A percentile compares a stretch with the other conserved stretches of the same genome.
Evolutionary conservation across 2,113 vertebrate species (phyloP).

Genomic region (Gymnocephalus cernua): DNA sequence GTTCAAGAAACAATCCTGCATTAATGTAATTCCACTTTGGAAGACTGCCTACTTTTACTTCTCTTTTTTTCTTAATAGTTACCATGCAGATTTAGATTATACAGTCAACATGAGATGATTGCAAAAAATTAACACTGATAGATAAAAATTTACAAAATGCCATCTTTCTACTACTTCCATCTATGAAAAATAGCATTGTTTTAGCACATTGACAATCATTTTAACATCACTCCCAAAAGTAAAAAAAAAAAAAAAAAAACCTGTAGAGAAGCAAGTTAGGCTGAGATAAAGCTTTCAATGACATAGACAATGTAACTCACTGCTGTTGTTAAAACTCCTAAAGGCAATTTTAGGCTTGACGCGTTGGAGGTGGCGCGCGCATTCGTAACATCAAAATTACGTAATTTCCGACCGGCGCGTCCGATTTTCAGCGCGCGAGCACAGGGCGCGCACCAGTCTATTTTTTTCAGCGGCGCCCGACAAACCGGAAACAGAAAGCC

Average conservation of each 20-base stretch:
- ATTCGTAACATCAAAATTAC: no score
- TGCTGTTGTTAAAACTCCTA: background rate
- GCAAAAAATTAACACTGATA: background rate
- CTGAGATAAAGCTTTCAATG: background rate
- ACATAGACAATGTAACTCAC: background rate
- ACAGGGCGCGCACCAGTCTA: no score
- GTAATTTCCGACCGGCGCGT: no score
- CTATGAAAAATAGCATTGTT: background rate
- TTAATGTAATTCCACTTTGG: background rate
- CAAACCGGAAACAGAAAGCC: no score
- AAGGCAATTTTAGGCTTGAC: no score
- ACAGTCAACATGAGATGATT: background rate
- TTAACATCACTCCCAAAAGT: background rate
- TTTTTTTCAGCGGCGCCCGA: no score
- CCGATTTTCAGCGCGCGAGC: no score
- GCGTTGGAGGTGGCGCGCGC: no score
- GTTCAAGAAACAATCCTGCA: background rate
- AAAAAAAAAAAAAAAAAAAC: background rate
- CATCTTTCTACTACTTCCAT: background rate
- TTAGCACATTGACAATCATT: background rate
- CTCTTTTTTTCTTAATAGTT: no score
- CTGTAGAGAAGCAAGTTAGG: no score
- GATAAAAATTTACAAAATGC: background rate
- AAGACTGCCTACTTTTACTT: no score
- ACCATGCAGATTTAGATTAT: background rate